These are phyloP conservation scores for Etia nguti DNA, from an alignment of 2,113 vertebrate genomes.

Conservation along the genomic window DNA sequence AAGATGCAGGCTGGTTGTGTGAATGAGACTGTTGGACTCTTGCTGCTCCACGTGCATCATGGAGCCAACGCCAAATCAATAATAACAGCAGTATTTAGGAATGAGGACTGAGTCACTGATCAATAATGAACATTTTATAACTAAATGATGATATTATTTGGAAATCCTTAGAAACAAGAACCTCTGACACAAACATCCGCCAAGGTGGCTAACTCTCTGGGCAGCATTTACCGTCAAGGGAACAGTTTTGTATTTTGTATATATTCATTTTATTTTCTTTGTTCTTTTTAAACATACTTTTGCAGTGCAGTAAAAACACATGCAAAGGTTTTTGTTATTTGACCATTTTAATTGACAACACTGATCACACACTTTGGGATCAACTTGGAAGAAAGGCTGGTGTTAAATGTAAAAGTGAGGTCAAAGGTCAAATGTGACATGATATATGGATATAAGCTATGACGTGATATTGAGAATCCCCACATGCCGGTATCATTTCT, in stretches of 20 bases:
- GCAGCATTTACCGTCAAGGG: background rate
- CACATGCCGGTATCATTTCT: background rate
- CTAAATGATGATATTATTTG: background rate
- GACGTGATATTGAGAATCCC: background rate
- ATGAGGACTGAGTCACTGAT: background rate
- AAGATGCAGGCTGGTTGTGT: background rate
- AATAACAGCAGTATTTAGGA: background rate
- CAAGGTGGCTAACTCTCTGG: background rate
- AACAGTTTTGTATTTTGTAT: background rate
- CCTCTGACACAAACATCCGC: background rate
- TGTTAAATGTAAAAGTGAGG: background rate
- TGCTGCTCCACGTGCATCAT: background rate
- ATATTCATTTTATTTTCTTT: background rate
- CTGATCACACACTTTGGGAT: background rate
- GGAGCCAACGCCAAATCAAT: background rate
- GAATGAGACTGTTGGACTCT: background rate
- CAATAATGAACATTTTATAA: background rate
- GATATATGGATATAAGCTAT: background rate
- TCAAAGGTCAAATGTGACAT: background rate
- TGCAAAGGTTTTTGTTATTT: background rate
- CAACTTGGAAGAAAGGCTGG: background rate
- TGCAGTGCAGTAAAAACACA: background rate
- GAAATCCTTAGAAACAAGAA: background rate
- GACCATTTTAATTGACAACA: background rate
- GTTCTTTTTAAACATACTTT: background rate